phyloP scores from a whole-genome alignment of 2,888 invertebrate species.

The Idaea aversata region DNA sequence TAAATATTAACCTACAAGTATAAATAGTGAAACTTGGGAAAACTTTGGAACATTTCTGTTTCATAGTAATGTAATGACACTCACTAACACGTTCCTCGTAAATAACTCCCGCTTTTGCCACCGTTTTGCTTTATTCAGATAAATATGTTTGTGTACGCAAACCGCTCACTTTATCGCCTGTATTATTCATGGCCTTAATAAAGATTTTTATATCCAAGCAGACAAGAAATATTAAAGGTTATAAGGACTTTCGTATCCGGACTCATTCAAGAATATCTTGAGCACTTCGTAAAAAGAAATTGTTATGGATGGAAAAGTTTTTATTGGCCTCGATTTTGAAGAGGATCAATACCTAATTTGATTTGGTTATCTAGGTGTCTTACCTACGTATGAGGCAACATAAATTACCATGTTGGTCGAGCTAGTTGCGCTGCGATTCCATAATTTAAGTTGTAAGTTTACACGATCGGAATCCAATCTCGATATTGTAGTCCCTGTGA shows the following conservation, averaged over 20 bases:
- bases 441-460: slow-evolving; percentile 25
- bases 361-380: background rate
- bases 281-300: slow-evolving; percentile 11
- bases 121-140: slow-evolving; percentile 41
- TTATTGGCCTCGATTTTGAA: background rate
- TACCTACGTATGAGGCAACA: slow-evolving; percentile 4
- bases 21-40: slow-evolving; percentile 20
- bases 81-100: slow-evolving; percentile 32
- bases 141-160: slow-evolving; percentile 41
- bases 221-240: slow-evolving; percentile 26
- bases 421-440: slow-evolving; percentile 11
- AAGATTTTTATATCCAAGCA: slow-evolving; percentile 34
- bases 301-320: slow-evolving; percentile 16
- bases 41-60: slow-evolving; percentile 39
- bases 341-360: slow-evolving; percentile 4
- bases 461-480: slow-evolving; percentile 40
- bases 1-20: slow-evolving; percentile 36
- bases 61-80: slow-evolving; percentile 26
- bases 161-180: slow-evolving; percentile 35
- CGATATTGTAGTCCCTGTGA: slow-evolving; percentile 44
- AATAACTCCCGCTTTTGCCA: slow-evolving; percentile 35
- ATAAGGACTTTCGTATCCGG: slow-evolving; percentile 15
- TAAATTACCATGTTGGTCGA: slow-evolving; percentile 8
- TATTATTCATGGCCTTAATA: slow-evolving; percentile 40
- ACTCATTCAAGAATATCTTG: slow-evolving; percentile 10